phyloP scores from a whole-genome alignment of 53 echinoderm and acorn worm genomes.

The Astropecten irregularis region DNA sequence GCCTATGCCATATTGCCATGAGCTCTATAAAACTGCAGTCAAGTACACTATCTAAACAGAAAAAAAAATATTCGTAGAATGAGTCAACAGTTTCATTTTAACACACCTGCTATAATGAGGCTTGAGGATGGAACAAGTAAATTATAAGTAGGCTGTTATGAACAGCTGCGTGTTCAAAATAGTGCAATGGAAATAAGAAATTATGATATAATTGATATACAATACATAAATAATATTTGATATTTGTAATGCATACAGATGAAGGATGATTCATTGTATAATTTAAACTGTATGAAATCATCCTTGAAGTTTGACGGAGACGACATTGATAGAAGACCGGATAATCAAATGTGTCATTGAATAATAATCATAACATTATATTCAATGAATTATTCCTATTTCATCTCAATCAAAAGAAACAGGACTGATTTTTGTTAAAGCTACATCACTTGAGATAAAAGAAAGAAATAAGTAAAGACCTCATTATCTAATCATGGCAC shows the following conservation, averaged over 20 bases:
- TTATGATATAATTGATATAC: background rate
- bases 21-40: too few species aligned
- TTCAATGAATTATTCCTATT: conserved; percentile 3
- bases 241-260: background rate
- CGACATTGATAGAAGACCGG: conserved; percentile 35
- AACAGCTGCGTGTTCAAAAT: background rate
- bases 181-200: conserved; percentile 6
- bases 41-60: too few species aligned
- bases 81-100: too few species aligned
- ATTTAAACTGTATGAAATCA: background rate
- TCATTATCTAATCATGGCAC: conserved; percentile 51
- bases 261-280: background rate
- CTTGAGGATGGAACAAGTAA: too few species aligned
- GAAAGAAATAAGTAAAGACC: background rate
- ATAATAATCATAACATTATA: conserved; percentile 34
- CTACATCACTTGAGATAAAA: too few species aligned
- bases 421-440: background rate
- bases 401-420: conserved; percentile 27
- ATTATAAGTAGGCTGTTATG: too few species aligned
- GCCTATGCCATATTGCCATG: too few species aligned
- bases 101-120: too few species aligned
- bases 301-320: conserved; percentile 5
- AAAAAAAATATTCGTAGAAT: too few species aligned
- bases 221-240: conserved; percentile 12
- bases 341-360: conserved; percentile 15